Evolutionary conservation across 2,113 vertebrate genomes (phyloP).

Genomic region (Chitala chitala): DNA sequence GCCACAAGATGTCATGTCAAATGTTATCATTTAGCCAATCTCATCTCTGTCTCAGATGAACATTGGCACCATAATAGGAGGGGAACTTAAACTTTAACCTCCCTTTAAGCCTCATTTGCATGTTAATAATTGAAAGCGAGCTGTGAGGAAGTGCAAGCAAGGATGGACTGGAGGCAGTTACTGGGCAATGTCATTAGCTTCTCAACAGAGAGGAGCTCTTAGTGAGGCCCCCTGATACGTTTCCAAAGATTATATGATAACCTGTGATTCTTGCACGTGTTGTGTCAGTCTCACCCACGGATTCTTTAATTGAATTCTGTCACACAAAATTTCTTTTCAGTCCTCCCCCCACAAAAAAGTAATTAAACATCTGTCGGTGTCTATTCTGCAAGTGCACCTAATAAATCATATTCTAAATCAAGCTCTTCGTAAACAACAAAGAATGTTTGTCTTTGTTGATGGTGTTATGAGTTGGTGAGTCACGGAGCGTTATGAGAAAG

Average conservation of each 20-base stretch:
- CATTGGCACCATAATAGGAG: background rate
- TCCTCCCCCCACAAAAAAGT: slow-evolving; percentile 23
- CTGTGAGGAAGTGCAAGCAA: background rate
- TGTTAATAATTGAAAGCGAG: background rate
- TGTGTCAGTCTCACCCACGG: slow-evolving; percentile 23
- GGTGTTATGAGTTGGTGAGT: background rate
- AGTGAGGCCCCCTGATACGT: slow-evolving; percentile 34
- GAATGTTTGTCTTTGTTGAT: background rate
- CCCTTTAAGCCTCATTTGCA: background rate
- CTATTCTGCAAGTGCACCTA: slow-evolving; percentile 1
- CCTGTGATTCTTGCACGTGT: slow-evolving; percentile 16
- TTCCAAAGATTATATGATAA: slow-evolving; percentile 28
- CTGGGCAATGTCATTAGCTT: background rate
- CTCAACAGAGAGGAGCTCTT: background rate
- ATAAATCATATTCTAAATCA: slow-evolving; percentile 6
- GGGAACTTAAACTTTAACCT: background rate
- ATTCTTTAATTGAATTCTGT: slow-evolving; percentile 47
- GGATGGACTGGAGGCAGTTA: background rate
- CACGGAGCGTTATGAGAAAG: background rate
- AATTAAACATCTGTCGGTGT: slow-evolving; percentile 43
- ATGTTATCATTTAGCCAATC: no score
- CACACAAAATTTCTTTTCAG: slow-evolving; percentile 5
- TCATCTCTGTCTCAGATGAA: background rate
- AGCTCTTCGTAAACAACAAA: background rate
- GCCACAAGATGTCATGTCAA: no score